Percentiles rank a stretch among this genome's conserved stretches.
Evolutionary conservation across 1,140 invertebrate genomes (phyloP).

Genomic region (Hermatobates lingyangjiaoensis): DNA sequence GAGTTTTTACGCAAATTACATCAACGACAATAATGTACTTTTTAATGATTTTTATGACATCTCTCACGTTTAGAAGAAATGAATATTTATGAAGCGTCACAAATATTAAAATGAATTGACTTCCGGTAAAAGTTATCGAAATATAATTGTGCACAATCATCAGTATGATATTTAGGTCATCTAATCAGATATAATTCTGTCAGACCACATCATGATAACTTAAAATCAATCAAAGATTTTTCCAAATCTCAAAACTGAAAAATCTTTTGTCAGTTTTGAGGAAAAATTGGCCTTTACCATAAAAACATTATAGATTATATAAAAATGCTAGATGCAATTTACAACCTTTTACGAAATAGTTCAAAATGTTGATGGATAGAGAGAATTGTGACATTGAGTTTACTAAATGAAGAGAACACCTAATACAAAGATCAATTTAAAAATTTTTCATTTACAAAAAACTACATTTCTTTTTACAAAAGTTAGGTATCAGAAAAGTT

Average conservation of each 20-base stretch:
- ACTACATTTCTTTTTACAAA: conserved; percentile 22
- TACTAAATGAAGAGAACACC: conserved; percentile 20
- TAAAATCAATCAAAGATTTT: conserved; percentile 22
- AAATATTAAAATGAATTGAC: conserved; percentile 17
- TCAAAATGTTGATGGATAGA: conserved; percentile 20
- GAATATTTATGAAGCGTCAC: conserved; percentile 11
- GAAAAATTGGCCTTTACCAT: conserved; percentile 22
- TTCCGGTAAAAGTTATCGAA: conserved; percentile 21
- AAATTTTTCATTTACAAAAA: conserved; percentile 20
- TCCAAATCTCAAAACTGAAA: conserved; percentile 15
- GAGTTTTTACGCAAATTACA: conserved; percentile 14
- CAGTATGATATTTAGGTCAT: conserved; percentile 21
- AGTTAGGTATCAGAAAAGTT: conserved; percentile 22
- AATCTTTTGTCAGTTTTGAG: conserved; percentile 19
- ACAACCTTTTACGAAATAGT: conserved; percentile 21
- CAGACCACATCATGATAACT: conserved; percentile 19
- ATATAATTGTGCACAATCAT: conserved; percentile 20
- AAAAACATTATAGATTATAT: conserved; percentile 21
- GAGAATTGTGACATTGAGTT: conserved; percentile 21
- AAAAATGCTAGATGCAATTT: conserved; percentile 19
- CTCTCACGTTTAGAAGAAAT: too few species aligned
- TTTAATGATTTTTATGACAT: conserved; percentile 13
- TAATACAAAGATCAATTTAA: conserved; percentile 21
- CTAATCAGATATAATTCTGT: conserved; percentile 20
- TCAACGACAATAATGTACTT: conserved; percentile 17